Evolutionary conservation across 2,888 invertebrate genomes (phyloP), one percentile per base, ranked within the genome.

Genomic region (Halictus ligatus): DNA sequence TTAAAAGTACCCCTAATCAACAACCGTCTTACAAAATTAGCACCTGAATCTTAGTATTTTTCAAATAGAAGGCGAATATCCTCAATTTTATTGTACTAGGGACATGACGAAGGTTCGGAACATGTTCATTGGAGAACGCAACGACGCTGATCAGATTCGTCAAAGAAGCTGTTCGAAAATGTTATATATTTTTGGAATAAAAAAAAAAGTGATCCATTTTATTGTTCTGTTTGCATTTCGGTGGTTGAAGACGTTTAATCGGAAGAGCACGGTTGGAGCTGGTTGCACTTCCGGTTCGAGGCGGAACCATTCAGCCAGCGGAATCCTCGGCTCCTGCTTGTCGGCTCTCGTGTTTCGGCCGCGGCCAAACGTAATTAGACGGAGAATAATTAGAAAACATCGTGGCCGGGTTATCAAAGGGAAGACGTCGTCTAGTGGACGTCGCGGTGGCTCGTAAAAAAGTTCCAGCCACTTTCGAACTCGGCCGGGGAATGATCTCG

Each of bases 401-500:
- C 15, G 58, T 18, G 58, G 15, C 29, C 48, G 46, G 54, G 18
- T n/a, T 29, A 78, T 60, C 64, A 69, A 69, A 75, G 74, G 67
- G 60, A 73, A 69, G 74, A 78, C 18, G 54, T 35, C 73, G 64
- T 76, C 48, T 64, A 64, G 54, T 40, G 71, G 75, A 72, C 40
- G 77, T 74, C 67, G 48, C 74, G 77, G 48, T 76, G 35, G 73
- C 75, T 80, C 69, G 80, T 75, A 76, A 80, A 80, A 85, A 69
- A 80, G 50, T 78, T 77, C 58, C 46, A 64, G 60, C 80, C 75
- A 75, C 64, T 84, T 74, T 78, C 75, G 58, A 85, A 85, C 76
- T 84, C 84, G 67, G 76, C 64, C 64, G 74, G 71, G 50, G 76
- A 77, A 84, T 84, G 84, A 84, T 85, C 72, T 75, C 75, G 71